Evolutionary conservation across 2,797 vertebrate genomes (phyloP), one percentile per base, ranked within the genome.

Genomic region (Poecilia picta): DNA sequence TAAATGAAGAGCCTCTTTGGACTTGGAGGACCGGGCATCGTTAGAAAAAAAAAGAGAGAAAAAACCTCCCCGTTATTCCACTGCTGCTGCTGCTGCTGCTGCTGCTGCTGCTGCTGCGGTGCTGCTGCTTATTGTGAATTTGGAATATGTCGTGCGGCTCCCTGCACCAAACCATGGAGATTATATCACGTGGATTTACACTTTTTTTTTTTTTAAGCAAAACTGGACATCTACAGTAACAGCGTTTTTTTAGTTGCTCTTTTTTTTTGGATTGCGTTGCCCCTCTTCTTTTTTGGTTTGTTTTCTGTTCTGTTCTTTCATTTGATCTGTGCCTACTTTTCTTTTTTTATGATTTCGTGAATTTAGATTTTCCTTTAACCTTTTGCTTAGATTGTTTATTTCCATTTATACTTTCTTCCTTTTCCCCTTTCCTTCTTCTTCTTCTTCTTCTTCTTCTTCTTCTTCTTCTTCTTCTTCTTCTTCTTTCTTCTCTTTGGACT

Each of bases 141-240:
- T 95, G 95, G 96, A 95, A 95, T 94, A 95, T 92, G 94, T 91
- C 89, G 89, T 86, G 83, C 81, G 83, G 77, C 84, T 77, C 86
- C 83, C 90, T 87, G 88, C 90, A 85, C 84, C 85, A 93, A 91
- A 92, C 88, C 90, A 93, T 95, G 95, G 95, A 95, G 89, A 94
- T 92, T 91, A 93, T 94, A 87, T 94, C 92, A 94, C 92, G 91
- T 93, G 95, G 95, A 96, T 95, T 92, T 95, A 77, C 55, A 64
- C 47, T 83, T 83, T 76, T 83, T 80, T 76, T 51, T n/a, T n/a
- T n/a, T n/a, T n/a, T n/a, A 31, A 90, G 89, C 91, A 90, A 91
- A 95, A 92, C 88, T 92, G 94, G 92, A 92, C 92, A 90, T 82
- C 83, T 90, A 80, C 77, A 89, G 45, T 49, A 79, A 76, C 81